Conservation (phyloP, 30 jellyfish, hydroid and myxozoan species). For the Aurelia aurita region DNA sequence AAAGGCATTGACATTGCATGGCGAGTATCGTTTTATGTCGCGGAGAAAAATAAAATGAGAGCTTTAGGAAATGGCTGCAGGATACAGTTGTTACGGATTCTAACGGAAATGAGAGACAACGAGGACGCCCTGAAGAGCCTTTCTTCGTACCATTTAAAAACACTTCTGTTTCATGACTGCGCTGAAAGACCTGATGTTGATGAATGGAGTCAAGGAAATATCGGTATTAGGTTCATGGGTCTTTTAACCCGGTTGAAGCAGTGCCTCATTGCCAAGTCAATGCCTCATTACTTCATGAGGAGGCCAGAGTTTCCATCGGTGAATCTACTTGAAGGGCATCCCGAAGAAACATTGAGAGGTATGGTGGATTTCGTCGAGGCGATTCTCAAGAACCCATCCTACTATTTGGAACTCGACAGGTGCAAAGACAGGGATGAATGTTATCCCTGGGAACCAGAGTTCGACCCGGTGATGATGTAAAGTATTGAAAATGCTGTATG, state of each 20-base stretch:
- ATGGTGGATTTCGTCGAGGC: constrained; percentile 60
- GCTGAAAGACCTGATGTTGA: constrained; percentile 39
- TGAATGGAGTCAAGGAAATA: constrained; percentile 54
- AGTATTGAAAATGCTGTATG: not conserved
- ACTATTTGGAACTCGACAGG: constrained; percentile 17
- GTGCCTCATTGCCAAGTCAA: constrained; percentile 12
- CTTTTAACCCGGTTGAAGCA: constrained; percentile 30
- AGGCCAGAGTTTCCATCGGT: constrained; percentile 73
- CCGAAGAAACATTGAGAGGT: constrained; percentile 12
- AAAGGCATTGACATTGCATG: constrained; percentile 46
- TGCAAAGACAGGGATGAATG: constrained; percentile 36
- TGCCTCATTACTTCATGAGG: constrained; percentile 73
- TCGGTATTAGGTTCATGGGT: constrained; percentile 53
- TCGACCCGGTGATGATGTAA: constrained; percentile 30
- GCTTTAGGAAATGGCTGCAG: constrained; percentile 81
- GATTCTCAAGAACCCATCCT: constrained; percentile 43
- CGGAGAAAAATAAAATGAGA: constrained; percentile 84
- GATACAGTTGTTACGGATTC: constrained; percentile 65
- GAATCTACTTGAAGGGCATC: constrained; percentile 60
- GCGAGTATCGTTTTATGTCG: constrained; percentile 79
- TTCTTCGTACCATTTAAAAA: constrained; percentile 81
- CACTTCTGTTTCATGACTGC: constrained; percentile 68
- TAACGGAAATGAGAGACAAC: constrained; percentile 81
- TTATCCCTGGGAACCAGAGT: constrained; percentile 73
- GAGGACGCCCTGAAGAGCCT: constrained; percentile 57